A percentile compares a stretch with the other conserved stretches of the same genome.
Conservation (phyloP, 2,888 invertebrate genomes). For the Hypomecis atomaria region DNA sequence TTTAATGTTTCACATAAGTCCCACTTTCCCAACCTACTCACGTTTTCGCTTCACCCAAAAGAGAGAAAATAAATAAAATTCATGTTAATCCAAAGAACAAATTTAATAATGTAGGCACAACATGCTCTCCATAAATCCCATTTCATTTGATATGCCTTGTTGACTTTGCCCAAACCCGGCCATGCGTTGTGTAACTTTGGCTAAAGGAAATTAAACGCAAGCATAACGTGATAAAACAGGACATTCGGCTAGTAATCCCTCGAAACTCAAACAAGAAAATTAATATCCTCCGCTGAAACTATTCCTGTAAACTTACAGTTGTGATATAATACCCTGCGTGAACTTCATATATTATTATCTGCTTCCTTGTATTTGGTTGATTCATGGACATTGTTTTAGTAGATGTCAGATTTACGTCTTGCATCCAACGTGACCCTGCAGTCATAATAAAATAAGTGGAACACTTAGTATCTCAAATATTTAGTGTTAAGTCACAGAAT, state of each 20-base stretch:
- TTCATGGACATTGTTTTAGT: not conserved
- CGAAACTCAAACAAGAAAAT: conserved; percentile 34
- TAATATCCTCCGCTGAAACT: conserved; percentile 33
- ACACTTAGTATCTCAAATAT: no score
- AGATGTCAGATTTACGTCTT: no score
- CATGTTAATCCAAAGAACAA: conserved; percentile 15
- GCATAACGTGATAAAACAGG: conserved; percentile 25
- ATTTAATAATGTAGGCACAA: conserved; percentile 16
- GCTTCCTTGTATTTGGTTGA: not conserved
- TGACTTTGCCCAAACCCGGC: conserved; percentile 15
- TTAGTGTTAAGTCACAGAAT: no score
- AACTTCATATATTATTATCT: not conserved
- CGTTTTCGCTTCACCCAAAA: not conserved
- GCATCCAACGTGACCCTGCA: no score
- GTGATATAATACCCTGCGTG: not conserved
- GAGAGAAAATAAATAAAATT: not conserved
- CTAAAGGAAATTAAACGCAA: conserved; percentile 33
- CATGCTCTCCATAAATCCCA: conserved; percentile 11
- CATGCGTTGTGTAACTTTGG: conserved; percentile 23
- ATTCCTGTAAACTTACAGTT: conserved; percentile 18
- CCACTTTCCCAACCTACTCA: no score
- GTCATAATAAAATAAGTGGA: no score
- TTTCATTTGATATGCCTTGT: conserved; percentile 20
- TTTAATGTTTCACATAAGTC: no score
- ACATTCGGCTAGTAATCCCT: conserved; percentile 22